Conservation (phyloP, 30 jellyfish, hydroid and myxozoan species). For the Hydra vulgaris region DNA sequence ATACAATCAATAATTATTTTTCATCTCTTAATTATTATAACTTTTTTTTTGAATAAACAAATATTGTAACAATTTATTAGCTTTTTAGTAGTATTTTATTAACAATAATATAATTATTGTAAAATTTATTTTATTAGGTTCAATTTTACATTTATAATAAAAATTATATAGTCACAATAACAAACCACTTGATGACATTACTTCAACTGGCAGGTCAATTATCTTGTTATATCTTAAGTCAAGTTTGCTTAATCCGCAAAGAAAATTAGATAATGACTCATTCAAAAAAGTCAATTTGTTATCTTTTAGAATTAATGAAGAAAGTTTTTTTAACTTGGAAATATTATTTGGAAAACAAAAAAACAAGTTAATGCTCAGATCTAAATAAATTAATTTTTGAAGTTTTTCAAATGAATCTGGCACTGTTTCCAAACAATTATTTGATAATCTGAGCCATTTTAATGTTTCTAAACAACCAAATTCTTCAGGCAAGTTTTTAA, state of each 20-base stretch:
- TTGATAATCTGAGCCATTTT: slow-evolving; percentile 65
- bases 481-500: slow-evolving; percentile 52
- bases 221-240: slow-evolving; percentile 65
- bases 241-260: slow-evolving; percentile 40
- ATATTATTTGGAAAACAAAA: slow-evolving; percentile 29
- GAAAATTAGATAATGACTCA: slow-evolving; percentile 15
- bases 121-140: no score
- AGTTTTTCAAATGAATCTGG: slow-evolving; percentile 35
- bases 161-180: slow-evolving; percentile 6
- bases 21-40: no score
- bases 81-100: no score
- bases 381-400: slow-evolving; percentile 23
- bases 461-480: slow-evolving; percentile 20
- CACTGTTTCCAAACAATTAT: slow-evolving; percentile 28
- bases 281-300: slow-evolving; percentile 31
- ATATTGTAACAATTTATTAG: no score
- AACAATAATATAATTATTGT: no score
- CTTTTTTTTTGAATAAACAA: no score
- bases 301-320: slow-evolving; percentile 32
- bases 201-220: slow-evolving; percentile 73
- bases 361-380: slow-evolving; percentile 36
- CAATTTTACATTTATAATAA: not conserved
- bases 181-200: slow-evolving; percentile 53
- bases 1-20: no score
- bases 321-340: slow-evolving; percentile 4